Evolutionary conservation across 1,140 invertebrate genomes (phyloP).

Genomic region (Drosophila pruinosa): DNA sequence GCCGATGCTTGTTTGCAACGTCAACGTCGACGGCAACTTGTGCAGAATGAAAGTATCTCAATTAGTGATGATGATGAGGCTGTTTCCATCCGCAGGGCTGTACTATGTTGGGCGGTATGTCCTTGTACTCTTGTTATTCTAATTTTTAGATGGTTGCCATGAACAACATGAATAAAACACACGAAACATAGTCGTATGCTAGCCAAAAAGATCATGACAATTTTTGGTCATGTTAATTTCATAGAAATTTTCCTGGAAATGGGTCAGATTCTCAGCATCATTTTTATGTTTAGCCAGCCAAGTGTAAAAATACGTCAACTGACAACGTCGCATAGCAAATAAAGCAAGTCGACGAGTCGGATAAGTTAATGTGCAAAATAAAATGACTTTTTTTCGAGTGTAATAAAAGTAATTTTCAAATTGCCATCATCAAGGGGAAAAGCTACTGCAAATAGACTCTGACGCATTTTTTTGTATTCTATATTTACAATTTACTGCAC

Average conservation of each 20-base stretch:
- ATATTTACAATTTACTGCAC: not conserved
- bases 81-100: not conserved
- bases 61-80: constrained; percentile 49
- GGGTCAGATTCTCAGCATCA: constrained; percentile 36
- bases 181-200: not conserved
- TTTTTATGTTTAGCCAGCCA: constrained; percentile 32
- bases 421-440: constrained; percentile 40
- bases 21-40: constrained; percentile 6
- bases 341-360: not conserved
- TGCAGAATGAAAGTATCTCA: constrained; percentile 51
- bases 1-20: constrained; percentile 13
- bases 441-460: not conserved
- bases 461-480: constrained; percentile 32
- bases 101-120: not conserved
- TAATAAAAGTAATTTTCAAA: constrained; percentile 75
- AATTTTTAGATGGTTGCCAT: constrained; percentile 3
- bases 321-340: constrained; percentile 13
- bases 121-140: constrained; percentile 19
- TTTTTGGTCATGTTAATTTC: constrained; percentile 8
- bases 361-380: constrained; percentile 54
- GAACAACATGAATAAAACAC: not conserved
- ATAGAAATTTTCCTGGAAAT: constrained; percentile 31
- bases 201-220: constrained; percentile 18
- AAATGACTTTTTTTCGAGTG: constrained; percentile 57
- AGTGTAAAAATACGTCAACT: constrained; percentile 32